Percentiles rank a stretch among this genome's conserved stretches.
Evolutionary conservation across 2,113 vertebrate genomes (phyloP).

Genomic region (Engraulis encrasicolus): DNA sequence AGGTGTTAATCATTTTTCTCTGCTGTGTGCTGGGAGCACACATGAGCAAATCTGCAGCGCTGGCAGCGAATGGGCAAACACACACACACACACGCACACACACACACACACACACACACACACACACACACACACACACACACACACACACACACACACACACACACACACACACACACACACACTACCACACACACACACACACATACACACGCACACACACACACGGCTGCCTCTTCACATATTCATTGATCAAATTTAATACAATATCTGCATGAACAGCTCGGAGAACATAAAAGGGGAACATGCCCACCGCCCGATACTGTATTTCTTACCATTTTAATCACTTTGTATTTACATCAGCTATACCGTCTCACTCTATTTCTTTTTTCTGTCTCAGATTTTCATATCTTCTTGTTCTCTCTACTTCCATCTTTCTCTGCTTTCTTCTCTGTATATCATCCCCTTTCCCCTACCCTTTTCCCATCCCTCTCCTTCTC

Average conservation of each 20-base stretch:
- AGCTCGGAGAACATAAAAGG: neutral
- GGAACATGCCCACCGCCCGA: neutral
- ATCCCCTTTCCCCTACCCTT: too few species aligned
- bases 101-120: too few species aligned
- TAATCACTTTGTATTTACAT: neutral
- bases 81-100: neutral
- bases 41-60: neutral
- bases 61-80: neutral
- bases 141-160: too few species aligned
- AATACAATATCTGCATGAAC: slow-evolving; percentile 3
- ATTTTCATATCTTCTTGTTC: neutral
- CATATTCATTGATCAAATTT: neutral
- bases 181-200: too few species aligned
- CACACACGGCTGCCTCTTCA: neutral
- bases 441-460: too few species aligned
- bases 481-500: too few species aligned
- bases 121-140: too few species aligned
- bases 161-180: too few species aligned
- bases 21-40: neutral
- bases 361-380: neutral
- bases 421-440: neutral
- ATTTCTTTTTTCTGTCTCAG: too few species aligned
- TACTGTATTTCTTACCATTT: too few species aligned
- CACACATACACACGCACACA: too few species aligned
- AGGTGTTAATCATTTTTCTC: slow-evolving; percentile 49